Base-by-base conservation (phyloP, 2,888 invertebrate species). In the Lasioglossum marginatum region DNA sequence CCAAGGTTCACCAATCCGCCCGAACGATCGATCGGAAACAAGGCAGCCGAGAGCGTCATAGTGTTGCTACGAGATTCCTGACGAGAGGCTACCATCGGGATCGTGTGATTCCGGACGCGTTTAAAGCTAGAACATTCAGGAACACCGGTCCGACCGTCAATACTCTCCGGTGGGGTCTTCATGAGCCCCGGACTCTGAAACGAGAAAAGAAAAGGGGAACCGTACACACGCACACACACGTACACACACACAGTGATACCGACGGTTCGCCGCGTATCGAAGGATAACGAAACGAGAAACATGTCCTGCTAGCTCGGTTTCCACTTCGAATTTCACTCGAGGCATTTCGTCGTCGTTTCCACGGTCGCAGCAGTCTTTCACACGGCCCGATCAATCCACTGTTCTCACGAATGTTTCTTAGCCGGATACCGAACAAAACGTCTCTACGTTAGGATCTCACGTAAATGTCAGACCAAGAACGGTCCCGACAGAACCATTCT, bases 321-420 rank as follows among this genome's bases (percentile, higher is more conserved):
- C 48, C 34, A 60, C 37, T 37, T 48, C 19, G 52, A 79, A 68
- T 79, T 79, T 63, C 68, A 63, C 34, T 37, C 75, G 23, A 77
- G 57, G 52, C 77, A 31, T 68, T 63, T 73, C 37, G 48, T 76
- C 31, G 57, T 79, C 78, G 79, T 86, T 74, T 82, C 66, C 71
- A 86, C 78, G 78, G 40, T 79, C 16, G 57, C 75, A 23, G 34
- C 79, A 75, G 71, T 83, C 77, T 87, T 87, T 87, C 87, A 75
- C 87, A 81, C 86, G 82, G 81, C 71, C 66, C 79, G 75, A 73
- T 68, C 72, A 70, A 78, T 83, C 74, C 86, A 72, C 77, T 57
- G 77, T 83, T 86, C 87, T 83, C 87, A 86, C 86, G 77, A 81
- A 79, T 75, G 83, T 87, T 77, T 79, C 84, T 70, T 31, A 70